Evolutionary conservation across 2,888 invertebrate species (phyloP).

Genomic region (Altica lythri): DNA sequence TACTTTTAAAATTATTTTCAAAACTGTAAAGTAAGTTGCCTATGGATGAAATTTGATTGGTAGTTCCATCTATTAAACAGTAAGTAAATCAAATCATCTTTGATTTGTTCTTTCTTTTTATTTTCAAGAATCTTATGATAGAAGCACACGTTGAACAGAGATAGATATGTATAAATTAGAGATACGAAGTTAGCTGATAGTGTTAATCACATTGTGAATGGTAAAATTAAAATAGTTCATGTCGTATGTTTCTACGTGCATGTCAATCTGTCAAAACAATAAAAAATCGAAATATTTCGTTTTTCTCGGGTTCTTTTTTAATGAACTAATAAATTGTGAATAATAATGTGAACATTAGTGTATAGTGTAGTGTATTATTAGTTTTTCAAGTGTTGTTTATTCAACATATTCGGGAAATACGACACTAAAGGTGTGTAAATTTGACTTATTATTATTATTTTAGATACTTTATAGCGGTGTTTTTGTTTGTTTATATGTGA

Average conservation of each 20-base stretch:
- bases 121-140: neutral
- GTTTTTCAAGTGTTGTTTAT: constrained; percentile 25
- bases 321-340: constrained; percentile 13
- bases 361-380: constrained; percentile 13
- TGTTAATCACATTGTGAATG: constrained; percentile 35
- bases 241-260: constrained; percentile 48
- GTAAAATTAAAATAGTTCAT: constrained; percentile 46
- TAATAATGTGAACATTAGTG: constrained; percentile 28
- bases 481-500: constrained; percentile 2
- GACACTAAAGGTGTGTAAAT: constrained; percentile 30
- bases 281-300: constrained; percentile 25
- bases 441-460: constrained; percentile 7
- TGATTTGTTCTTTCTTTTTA: too few relatives aligned
- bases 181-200: constrained; percentile 24
- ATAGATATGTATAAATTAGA: too few relatives aligned
- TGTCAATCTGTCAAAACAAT: constrained; percentile 45
- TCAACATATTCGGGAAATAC: constrained; percentile 14
- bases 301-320: constrained; percentile 3
- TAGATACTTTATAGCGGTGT: too few relatives aligned
- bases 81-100: too few relatives aligned
- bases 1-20: constrained; percentile 7
- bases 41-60: neutral
- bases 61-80: constrained; percentile 17
- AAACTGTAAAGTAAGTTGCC: constrained; percentile 3
- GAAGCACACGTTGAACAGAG: constrained; percentile 17